phyloP scores from a whole-genome alignment of 1,140 invertebrate species.

The Hestina assimilis region DNA sequence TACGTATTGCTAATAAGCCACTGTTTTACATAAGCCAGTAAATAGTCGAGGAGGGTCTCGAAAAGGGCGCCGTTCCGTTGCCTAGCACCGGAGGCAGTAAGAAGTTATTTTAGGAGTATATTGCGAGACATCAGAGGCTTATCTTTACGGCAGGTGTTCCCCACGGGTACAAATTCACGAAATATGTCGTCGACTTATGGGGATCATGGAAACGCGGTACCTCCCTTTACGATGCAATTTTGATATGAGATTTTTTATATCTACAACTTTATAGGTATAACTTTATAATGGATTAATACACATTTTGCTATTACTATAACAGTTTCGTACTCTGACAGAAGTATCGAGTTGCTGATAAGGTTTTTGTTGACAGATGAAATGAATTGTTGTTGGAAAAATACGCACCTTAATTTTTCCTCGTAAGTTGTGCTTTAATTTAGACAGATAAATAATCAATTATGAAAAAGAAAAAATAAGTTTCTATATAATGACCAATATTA shows the following conservation, averaged over 20 bases:
- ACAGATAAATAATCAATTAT: too few relatives aligned
- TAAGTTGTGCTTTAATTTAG: too few relatives aligned
- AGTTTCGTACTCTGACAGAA: too few relatives aligned
- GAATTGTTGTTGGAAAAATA: too few relatives aligned
- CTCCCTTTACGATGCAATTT: slow-evolving; percentile 20
- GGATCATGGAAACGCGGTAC: slow-evolving; percentile 49
- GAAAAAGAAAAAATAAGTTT: too few relatives aligned
- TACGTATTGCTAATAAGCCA: slow-evolving; percentile 9
- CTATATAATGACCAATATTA: too few relatives aligned
- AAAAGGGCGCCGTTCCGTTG: slow-evolving; percentile 46
- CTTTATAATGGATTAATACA: background rate
- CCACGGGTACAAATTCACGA: slow-evolving; percentile 66
- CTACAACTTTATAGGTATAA: too few relatives aligned
- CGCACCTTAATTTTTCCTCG: too few relatives aligned
- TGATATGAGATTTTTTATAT: slow-evolving; percentile 11
- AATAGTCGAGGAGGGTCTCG: slow-evolving; percentile 26
- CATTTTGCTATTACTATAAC: background rate
- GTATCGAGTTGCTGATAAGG: too few relatives aligned
- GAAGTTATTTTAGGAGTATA: slow-evolving; percentile 77
- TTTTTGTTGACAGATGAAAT: too few relatives aligned
- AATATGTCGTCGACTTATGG: slow-evolving; percentile 73
- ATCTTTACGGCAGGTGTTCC: slow-evolving; percentile 76
- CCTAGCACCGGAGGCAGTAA: slow-evolving; percentile 72
- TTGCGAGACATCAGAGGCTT: slow-evolving; percentile 72
- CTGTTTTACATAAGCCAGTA: slow-evolving; percentile 29